Evolutionary conservation across 2,797 vertebrate genomes (phyloP).

Genomic region (Schizothorax lantsangensis): DNA sequence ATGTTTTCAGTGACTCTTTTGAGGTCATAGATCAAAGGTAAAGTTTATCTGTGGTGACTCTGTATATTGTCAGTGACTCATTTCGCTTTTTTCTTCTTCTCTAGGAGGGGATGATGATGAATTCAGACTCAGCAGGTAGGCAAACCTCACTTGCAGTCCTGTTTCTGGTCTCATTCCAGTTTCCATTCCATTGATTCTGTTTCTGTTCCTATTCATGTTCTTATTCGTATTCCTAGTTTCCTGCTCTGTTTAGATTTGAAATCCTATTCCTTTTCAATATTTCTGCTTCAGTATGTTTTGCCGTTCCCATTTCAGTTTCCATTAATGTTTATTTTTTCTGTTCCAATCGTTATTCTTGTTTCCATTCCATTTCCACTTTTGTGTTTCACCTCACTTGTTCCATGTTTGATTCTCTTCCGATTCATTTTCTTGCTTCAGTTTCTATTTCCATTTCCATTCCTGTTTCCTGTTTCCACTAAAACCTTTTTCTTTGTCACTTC

Average conservation of each 20-base stretch:
- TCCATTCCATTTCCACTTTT: background rate
- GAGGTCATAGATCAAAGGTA: slow-evolving; percentile 35
- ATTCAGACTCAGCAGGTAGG: slow-evolving; percentile 73
- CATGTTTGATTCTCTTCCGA: background rate
- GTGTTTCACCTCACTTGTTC: background rate
- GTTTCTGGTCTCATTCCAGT: background rate
- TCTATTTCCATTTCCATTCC: background rate
- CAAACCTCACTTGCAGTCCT: slow-evolving; percentile 17
- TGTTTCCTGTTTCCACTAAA: background rate
- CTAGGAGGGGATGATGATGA: slow-evolving; percentile 71
- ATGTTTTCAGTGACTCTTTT: slow-evolving; percentile 20
- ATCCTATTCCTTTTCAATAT: background rate
- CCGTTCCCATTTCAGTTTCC: background rate
- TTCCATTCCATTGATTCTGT: background rate
- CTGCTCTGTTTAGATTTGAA: background rate
- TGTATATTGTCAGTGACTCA: slow-evolving; percentile 37
- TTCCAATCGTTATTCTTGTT: background rate
- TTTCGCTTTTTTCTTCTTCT: slow-evolving; percentile 45
- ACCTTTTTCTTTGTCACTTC: background rate
- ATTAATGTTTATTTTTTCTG: background rate
- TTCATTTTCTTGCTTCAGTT: background rate
- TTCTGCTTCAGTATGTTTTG: background rate
- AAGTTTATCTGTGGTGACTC: slow-evolving; percentile 41
- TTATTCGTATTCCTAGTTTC: background rate
- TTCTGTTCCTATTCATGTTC: background rate